Evolutionary conservation across 1,140 invertebrate species (phyloP).

Genomic region (Achroia grisella): DNA sequence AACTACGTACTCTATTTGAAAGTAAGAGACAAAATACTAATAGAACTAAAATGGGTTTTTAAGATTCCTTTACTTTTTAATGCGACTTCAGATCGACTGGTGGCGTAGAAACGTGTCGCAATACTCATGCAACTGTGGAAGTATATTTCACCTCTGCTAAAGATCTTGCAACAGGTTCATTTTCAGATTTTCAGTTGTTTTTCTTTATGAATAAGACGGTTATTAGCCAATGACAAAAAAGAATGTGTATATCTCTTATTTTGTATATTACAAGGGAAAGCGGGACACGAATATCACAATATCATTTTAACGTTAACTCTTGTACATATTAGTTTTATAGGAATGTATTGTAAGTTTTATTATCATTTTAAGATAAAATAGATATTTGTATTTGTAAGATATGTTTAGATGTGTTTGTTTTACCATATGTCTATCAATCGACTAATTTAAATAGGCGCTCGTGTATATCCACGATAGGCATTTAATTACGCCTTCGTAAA

Average conservation of each 20-base stretch:
- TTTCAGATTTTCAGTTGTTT: no score
- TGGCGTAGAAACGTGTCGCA: no score
- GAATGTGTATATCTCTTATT: background rate
- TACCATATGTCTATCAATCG: constrained; percentile 35
- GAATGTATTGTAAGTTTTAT: constrained; percentile 31
- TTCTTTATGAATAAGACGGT: no score
- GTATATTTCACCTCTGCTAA: no score
- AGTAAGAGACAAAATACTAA: no score
- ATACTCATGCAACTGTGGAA: no score
- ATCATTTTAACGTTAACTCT: constrained; percentile 32
- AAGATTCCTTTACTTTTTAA: no score
- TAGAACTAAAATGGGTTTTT: no score
- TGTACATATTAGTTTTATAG: constrained; percentile 46
- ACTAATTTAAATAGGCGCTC: constrained; percentile 26
- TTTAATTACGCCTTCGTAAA: constrained; percentile 24
- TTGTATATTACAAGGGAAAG: background rate
- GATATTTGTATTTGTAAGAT: constrained; percentile 53
- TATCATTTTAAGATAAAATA: constrained; percentile 34
- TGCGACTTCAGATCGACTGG: no score
- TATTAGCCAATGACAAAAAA: no score
- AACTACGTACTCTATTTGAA: no score
- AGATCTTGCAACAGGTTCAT: no score
- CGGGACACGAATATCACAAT: constrained; percentile 37
- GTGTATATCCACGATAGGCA: background rate
- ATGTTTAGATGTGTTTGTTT: constrained; percentile 57